Conservation (phyloP, 2,888 invertebrate species). For the Octonoba sinensis region DNA sequence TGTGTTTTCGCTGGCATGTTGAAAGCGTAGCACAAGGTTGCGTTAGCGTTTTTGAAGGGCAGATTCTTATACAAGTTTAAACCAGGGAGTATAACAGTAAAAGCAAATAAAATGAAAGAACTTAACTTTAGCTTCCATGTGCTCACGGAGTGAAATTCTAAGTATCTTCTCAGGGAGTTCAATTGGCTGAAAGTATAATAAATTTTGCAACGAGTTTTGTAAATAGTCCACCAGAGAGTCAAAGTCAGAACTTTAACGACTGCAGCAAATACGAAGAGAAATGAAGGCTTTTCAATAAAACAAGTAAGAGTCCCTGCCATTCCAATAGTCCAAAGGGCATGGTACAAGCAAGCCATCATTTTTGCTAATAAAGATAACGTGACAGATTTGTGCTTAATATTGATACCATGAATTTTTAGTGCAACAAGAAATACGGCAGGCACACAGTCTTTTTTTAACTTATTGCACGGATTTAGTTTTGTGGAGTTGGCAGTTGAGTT, state of each 20-base stretch:
- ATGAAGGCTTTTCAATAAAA: constrained; percentile 17
- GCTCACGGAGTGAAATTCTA: background rate
- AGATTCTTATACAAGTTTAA: constrained; percentile 17
- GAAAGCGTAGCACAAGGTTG: constrained; percentile 13
- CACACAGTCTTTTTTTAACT: too few relatives aligned
- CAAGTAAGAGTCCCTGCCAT: constrained; percentile 13
- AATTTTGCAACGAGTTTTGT: background rate
- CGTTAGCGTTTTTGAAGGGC: background rate
- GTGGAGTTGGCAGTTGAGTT: too few relatives aligned
- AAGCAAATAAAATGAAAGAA: constrained; percentile 12
- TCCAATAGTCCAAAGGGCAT: constrained; percentile 26
- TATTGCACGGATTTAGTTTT: too few relatives aligned
- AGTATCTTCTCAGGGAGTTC: background rate
- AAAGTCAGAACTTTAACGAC: constrained; percentile 24
- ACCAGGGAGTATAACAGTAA: constrained; percentile 16
- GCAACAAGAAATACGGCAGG: background rate
- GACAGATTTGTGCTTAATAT: background rate
- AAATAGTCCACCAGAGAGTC: constrained; percentile 33
- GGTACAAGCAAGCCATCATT: constrained; percentile 19
- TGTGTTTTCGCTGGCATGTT: constrained; percentile 11
- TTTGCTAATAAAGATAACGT: background rate
- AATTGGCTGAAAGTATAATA: background rate
- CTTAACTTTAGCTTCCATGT: constrained; percentile 4
- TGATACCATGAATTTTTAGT: background rate
- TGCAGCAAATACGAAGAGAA: constrained; percentile 30